Percentiles rank a stretch among this genome's conserved stretches.
Conservation (phyloP, 1,140 invertebrate species). For the Trichonephila clavipes region DNA sequence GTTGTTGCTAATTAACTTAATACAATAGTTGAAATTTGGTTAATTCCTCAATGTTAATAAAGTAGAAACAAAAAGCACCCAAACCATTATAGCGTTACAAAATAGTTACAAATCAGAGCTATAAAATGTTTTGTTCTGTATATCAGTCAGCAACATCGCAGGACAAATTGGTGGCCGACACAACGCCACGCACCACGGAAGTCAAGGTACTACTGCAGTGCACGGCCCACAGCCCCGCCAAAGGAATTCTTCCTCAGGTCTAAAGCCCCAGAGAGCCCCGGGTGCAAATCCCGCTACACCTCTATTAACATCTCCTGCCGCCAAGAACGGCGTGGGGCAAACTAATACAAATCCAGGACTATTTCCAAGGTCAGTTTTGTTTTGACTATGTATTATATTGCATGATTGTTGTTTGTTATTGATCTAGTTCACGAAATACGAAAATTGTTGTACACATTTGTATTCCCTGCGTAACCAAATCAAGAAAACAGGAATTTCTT, state of each 20-base stretch:
- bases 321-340: conserved; percentile 34
- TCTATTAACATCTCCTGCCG: conserved; percentile 56
- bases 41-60: no score
- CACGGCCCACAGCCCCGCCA: conserved; percentile 28
- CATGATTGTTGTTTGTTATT: background rate
- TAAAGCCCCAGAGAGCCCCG: conserved; percentile 41
- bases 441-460: background rate
- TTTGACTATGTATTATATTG: background rate
- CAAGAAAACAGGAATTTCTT: conserved; percentile 16
- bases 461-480: background rate
- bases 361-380: conserved; percentile 64
- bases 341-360: conserved; percentile 31
- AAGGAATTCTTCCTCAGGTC: conserved; percentile 32
- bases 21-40: no score
- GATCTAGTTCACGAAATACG: background rate
- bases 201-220: background rate
- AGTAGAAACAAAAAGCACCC: no score
- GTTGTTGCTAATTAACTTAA: no score
- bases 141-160: conserved; percentile 69
- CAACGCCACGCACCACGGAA: conserved; percentile 55
- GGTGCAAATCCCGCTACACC: conserved; percentile 66
- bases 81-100: no score
- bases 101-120: no score
- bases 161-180: conserved; percentile 61
- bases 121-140: no score